Evolutionary conservation across 1,140 invertebrate genomes (phyloP), one percentile per base, ranked within the genome.

Genomic region (Chrysoperla carnea): DNA sequence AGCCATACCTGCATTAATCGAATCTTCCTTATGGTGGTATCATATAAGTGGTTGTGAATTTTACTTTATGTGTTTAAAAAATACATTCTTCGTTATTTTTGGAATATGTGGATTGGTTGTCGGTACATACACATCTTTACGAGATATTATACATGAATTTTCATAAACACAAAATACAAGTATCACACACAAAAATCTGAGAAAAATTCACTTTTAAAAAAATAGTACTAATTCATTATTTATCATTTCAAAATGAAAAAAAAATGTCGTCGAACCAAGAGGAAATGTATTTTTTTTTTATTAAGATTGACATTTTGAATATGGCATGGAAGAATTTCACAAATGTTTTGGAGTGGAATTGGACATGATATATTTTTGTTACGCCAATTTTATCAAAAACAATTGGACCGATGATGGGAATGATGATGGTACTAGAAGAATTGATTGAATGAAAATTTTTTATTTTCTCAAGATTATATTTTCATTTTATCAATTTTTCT

Each of bases 1-100:
- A 11, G 84, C 86, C 1, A 84, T 93, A 54, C 91, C 90, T 12
- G 84, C 88, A 1, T 63, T 90, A 36, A 85, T 94, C 47, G 71
- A 82, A 45, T 69, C 68, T 13, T 76, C 71, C 54, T 72, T 75
- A 0, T 72, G 70, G 48, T 79, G 78, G 78, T 68, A 74, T 53
- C 60, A 40, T 49, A 61, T 29, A 55, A 68, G 48, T 61, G 69
- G 52, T 52, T 61, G 14, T 51, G 66, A 8, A 12, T 53, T 52
- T 29, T 42, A 43, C 14, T 36, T 52, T 12, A 68, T 75, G 63
- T 45, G 71, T 0, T 51, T 65, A 23, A 86, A 84, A 58, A 84
- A 90, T 59, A 59, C 69, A 39, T 57, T 76, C 8, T 65, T 91
- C 0, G 70, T 86, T 0, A 50, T 76, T 9, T 74, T 84, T 51